Evolutionary conservation across 2,888 invertebrate species (phyloP), one percentile per base, ranked within the genome.

Genomic region (Boloria euphrosyne): DNA sequence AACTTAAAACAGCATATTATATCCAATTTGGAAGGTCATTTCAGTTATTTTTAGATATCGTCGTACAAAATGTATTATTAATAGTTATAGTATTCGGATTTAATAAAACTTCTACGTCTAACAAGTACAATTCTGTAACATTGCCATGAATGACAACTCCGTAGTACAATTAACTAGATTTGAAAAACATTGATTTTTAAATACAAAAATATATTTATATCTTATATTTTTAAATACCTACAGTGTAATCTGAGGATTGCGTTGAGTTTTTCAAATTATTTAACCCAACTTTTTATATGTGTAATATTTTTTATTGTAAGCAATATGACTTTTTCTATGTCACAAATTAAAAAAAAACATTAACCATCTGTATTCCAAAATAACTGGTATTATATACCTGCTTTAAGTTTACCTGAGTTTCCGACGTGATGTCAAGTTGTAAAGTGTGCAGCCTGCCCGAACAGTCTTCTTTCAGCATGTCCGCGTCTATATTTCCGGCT

Each of bases 351-450:
- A 10, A 38, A 38, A 38, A 22, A 38, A 10, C 2, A 7, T 31
- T 31, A 38, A 0, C 31, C 7, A 31, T 10, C 46, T 13, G 14
- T 46, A 13, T 13, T 46, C 4, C 10, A 14, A 16, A 52, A 6
- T 52, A 27, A 52, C 4, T 13, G 13, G 13, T 17, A 50, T 17
- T 0, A 22, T 18, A 22, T 13, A 13, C n/a, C n/a, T n/a, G 7
- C 2, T 14, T 43, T 13, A 55, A 31, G 17, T 38, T 38, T 7
- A 94, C 94, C 86, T 94, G 93, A 65, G 95, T 94, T 83, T 97
- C 97, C 4, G 95, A 96, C 0, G 96, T 96, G 65, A 97, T 94
- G 81, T 98, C 97, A 58, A 98, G 86, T 80, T 96, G 95, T 52
- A 98, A 80, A 13, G 96, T 93, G 79, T 96, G 94, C 76, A 94